Evolutionary conservation across 2,888 invertebrate species (phyloP).

Genomic region (Sarcophaga caerulescens): DNA sequence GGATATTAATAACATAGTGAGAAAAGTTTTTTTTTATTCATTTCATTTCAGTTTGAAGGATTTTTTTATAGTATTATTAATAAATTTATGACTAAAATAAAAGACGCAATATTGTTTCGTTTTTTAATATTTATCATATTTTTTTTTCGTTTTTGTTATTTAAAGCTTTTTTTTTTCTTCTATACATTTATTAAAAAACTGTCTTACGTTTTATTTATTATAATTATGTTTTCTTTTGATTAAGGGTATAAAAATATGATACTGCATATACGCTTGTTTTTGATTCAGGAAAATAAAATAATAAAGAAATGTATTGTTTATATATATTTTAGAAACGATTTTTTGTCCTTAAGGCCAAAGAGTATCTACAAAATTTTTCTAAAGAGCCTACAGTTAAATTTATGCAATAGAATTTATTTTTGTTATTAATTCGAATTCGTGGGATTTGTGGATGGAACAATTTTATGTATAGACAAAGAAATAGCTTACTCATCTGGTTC

Average conservation of each 20-base stretch:
- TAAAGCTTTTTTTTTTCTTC: conserved; percentile 49
- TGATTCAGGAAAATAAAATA: neutral
- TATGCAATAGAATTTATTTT: too few relatives aligned
- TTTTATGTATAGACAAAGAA: too few relatives aligned
- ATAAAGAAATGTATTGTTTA: neutral
- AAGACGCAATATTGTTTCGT: conserved; percentile 33
- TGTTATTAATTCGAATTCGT: too few relatives aligned
- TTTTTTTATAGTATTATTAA: conserved; percentile 36
- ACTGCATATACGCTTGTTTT: conserved; percentile 25
- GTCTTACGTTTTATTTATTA: neutral
- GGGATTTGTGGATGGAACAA: too few relatives aligned
- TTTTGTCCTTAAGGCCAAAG: neutral
- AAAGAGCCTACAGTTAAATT: too few relatives aligned
- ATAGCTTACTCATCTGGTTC: too few relatives aligned
- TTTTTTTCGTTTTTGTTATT: conserved; percentile 27
- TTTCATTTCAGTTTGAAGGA: conserved; percentile 27
- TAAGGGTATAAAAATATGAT: conserved; percentile 61
- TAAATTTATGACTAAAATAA: conserved; percentile 48
- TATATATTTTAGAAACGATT: neutral
- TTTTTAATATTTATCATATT: conserved; percentile 23
- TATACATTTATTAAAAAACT: conserved; percentile 48
- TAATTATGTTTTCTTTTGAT: conserved; percentile 30
- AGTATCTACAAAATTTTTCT: neutral
- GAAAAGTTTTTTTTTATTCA: conserved; percentile 7
- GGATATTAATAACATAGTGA: too few relatives aligned